Conservation (phyloP, 2,113 vertebrate species). For the Leiothrix lutea region DNA sequence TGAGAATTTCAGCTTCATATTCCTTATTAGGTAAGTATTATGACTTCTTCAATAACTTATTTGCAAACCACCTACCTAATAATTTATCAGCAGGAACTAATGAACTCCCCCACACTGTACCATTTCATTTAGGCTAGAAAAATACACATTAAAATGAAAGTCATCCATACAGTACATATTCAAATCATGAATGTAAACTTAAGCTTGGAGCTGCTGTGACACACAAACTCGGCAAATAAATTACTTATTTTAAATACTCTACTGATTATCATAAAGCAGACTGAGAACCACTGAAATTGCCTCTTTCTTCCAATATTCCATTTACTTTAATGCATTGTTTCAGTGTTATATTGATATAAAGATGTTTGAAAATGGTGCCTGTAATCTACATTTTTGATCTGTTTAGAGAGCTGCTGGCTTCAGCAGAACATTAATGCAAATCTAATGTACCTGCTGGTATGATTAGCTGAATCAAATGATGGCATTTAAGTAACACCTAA, state of each 20-base stretch:
- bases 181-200: neutral
- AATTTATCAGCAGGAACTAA: neutral
- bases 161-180: neutral
- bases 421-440: slow-evolving; percentile 83
- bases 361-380: slow-evolving; percentile 64
- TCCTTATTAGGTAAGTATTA: neutral
- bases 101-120: neutral
- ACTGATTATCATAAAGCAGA: slow-evolving; percentile 61
- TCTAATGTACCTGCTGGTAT: slow-evolving; percentile 84
- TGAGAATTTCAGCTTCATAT: neutral
- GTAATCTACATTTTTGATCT: slow-evolving; percentile 76
- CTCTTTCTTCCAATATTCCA: slow-evolving; percentile 13
- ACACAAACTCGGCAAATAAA: slow-evolving; percentile 43
- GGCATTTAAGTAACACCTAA: slow-evolving; percentile 85
- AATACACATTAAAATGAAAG: neutral
- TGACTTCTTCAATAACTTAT: neutral
- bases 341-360: slow-evolving; percentile 63
- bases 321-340: slow-evolving; percentile 66
- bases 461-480: slow-evolving; percentile 87
- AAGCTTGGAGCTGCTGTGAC: neutral
- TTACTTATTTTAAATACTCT: slow-evolving; percentile 66
- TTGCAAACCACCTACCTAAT: neutral
- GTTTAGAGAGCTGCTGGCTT: slow-evolving; percentile 76
- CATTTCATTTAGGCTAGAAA: neutral
- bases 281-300: slow-evolving; percentile 28